Evolutionary conservation across 2,888 invertebrate genomes (phyloP), one percentile per base, ranked within the genome.

Genomic region (Trichopria drosophilae): DNA sequence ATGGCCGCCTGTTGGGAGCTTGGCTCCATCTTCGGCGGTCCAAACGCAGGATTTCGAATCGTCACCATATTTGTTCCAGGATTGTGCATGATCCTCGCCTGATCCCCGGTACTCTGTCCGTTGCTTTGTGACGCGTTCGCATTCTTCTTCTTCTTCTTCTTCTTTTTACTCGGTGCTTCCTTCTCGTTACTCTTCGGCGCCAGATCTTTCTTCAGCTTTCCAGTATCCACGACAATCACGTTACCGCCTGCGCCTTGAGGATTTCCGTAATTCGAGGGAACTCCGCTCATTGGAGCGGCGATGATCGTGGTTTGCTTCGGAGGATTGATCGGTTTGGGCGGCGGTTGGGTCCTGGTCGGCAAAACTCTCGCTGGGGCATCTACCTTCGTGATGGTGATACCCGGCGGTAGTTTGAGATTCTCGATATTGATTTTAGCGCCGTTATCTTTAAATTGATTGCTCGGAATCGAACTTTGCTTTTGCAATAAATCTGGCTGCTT

Each of bases 381-480:
- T 0, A 88, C 87, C 51, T 87, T 81, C 0, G 88, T 88, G 28
- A 88, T 79, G 0, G 88, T 90, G 35, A 90, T 90, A n/a, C 90
- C 90, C 0, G 90, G 89, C 0, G 90, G 90, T 32, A 90, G 55
- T 49, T 73, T 75, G 12, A 75, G 60, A 62, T 73, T 73, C 51
- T 74, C 75, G 37, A 75, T 75, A 46, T 70, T 71, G 13, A 75
- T 72, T 36, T 68, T 71, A 1, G 61, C 51, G 0, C 61, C 57
- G 6, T 67, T 60, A 20, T 72, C 68, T 19, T 68, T 69, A 16
- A 68, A 63, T 35, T 74, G 71, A 31, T 58, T 69, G 39, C 70
- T 71, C n/a, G 71, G 48, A 1, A 69, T 63, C 6, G 64, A 58
- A 18, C 46, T 59, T 3, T 6, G 46, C 13, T 12, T 32, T 32